Evolutionary conservation across 2,113 vertebrate genomes (phyloP).

Genomic region (Phocoena phocoena): DNA sequence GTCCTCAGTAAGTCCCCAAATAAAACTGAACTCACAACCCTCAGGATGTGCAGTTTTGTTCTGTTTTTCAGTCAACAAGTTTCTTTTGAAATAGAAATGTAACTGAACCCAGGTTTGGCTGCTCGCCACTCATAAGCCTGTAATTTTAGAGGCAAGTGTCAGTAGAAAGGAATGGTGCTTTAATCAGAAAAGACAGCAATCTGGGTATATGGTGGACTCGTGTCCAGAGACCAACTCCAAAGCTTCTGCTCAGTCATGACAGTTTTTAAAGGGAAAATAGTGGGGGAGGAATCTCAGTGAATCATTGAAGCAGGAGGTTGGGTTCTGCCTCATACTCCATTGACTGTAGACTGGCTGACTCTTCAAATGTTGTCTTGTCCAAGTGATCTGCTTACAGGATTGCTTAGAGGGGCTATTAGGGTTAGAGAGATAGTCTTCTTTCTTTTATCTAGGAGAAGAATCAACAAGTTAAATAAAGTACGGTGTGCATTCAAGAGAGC

Average conservation of each 20-base stretch:
- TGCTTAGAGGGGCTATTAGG: too few species aligned
- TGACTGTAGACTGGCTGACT: too few species aligned
- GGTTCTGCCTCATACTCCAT: too few species aligned
- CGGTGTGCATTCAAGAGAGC: too few species aligned
- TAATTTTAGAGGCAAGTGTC: neutral
- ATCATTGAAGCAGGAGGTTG: too few species aligned
- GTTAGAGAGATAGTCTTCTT: too few species aligned
- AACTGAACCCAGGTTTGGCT: neutral
- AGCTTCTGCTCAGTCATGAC: neutral
- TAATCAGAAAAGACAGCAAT: neutral
- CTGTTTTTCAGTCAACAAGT: neutral
- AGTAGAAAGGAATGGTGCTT: neutral
- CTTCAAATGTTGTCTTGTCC: too few species aligned
- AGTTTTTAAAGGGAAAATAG: neutral
- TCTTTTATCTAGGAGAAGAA: too few species aligned
- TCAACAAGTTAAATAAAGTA: too few species aligned
- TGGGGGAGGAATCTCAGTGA: too few species aligned
- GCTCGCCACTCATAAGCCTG: neutral
- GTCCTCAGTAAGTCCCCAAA: neutral
- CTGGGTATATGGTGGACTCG: neutral
- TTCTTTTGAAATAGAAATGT: neutral
- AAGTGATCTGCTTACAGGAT: too few species aligned
- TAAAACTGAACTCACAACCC: neutral
- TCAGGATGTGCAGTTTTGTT: neutral
- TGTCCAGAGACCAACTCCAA: neutral